Percentiles rank a stretch among this genome's conserved stretches.
Evolutionary conservation across 1,140 invertebrate genomes (phyloP).

Genomic region (Paramacrobiotus metropolitanus): DNA sequence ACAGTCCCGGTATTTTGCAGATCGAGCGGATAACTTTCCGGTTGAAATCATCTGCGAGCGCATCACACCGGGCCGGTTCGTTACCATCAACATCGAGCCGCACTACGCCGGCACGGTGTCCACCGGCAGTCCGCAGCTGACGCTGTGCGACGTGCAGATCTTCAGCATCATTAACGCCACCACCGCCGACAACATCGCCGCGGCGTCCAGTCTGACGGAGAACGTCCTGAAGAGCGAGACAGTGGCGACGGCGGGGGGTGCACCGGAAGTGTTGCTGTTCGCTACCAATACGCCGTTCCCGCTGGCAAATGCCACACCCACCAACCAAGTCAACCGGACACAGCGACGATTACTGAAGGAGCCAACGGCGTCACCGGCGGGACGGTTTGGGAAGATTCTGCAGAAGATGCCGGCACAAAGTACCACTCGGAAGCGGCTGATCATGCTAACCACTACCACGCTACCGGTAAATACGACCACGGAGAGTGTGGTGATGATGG

Average conservation of each 20-base stretch:
- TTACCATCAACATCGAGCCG: background rate
- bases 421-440: too few species aligned
- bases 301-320: too few species aligned
- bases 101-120: background rate
- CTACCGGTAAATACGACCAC: too few species aligned
- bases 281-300: background rate
- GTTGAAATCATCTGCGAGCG: background rate
- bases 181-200: background rate
- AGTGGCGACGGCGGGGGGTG: background rate
- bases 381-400: too few species aligned
- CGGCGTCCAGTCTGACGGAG: background rate
- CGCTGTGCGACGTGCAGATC: background rate
- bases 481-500: too few species aligned
- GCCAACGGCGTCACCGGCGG: too few species aligned
- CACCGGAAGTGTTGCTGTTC: background rate
- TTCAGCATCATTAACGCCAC: background rate
- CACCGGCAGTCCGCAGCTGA: constrained; percentile 3
- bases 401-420: too few species aligned
- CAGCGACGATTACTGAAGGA: too few species aligned
- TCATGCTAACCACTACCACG: too few species aligned
- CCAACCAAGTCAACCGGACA: too few species aligned
- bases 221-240: too few species aligned
- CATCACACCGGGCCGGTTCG: background rate
- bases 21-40: background rate
- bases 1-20: background rate